Conservation (phyloP, 2,797 vertebrate species). For the Choloepus didactylus region DNA sequence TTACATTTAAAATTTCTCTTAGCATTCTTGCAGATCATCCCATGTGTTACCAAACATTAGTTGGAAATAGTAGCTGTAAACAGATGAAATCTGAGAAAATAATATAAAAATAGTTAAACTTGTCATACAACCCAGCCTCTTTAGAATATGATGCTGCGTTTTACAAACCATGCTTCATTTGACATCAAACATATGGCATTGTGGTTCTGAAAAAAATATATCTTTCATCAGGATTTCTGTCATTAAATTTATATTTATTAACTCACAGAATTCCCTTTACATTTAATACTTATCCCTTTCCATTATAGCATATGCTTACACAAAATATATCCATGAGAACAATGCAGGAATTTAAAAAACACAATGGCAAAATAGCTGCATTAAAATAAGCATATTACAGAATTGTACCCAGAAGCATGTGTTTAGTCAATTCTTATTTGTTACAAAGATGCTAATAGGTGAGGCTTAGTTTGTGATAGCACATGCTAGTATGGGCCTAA, state of each 20-base stretch:
- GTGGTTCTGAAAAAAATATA: background rate
- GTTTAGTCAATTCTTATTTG: background rate
- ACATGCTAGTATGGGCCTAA: background rate
- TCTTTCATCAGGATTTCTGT: slow-evolving; percentile 63
- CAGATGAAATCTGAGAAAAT: slow-evolving; percentile 69
- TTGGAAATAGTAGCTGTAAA: slow-evolving; percentile 68
- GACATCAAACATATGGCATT: slow-evolving; percentile 55
- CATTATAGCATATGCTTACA: background rate
- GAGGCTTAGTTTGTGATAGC: background rate
- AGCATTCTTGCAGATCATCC: slow-evolving; percentile 49
- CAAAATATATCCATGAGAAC: slow-evolving; percentile 16
- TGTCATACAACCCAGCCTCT: slow-evolving; percentile 54
- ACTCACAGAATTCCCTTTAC: slow-evolving; percentile 61
- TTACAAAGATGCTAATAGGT: background rate
- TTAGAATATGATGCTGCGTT: slow-evolving; percentile 57
- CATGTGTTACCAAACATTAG: slow-evolving; percentile 52
- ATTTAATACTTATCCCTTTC: slow-evolving; percentile 64
- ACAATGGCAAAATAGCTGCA: background rate
- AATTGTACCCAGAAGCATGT: slow-evolving; percentile 16
- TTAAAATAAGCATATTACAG: slow-evolving; percentile 28
- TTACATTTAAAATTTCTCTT: slow-evolving; percentile 66
- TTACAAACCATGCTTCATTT: slow-evolving; percentile 52
- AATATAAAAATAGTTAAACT: slow-evolving; percentile 60
- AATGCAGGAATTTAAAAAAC: slow-evolving; percentile 38
- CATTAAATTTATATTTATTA: slow-evolving; percentile 55